Evolutionary conservation across 2,113 vertebrate species (phyloP), one percentile per base, ranked within the genome.

Genomic region (Oreamnos americanus): DNA sequence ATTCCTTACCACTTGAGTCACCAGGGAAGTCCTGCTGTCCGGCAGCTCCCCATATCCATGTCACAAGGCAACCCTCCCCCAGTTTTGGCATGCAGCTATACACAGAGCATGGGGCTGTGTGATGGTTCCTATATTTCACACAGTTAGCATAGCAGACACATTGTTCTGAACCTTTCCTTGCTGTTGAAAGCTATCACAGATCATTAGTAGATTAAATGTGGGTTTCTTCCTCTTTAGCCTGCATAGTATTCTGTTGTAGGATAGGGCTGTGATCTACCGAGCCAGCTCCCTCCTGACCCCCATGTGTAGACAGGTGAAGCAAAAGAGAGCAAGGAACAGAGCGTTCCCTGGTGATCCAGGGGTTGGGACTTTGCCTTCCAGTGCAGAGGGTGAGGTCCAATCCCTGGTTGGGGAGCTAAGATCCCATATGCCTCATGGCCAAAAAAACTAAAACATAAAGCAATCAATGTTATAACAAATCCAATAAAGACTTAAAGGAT

Each of bases 91-190:
- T 4, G 16, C 47, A 3, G 15, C 11, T 23, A 6, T 16, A 1
- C 3, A 3, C 5, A 8, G 67, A 28, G 2, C 5, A 0, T 0
- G 12, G 26, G 43, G 2, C 25, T 55, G 2, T 10, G 25, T 5
- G 39, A 26, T 36, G 47, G 13, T 7, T 33, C 17, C 0, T 11
- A 0, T 26, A 26, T 19, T 74, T 64, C 45, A n/a, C 43, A 4
- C 28, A 33, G 3, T 53, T 51, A 14, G 79, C 26, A 6, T 4
- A 3, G 17, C 6, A 0, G 8, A 3, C 3, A 14, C 2, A 0
- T 53, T 19, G 3, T 53, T 79, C 16, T 58, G 7, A 21, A 2
- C 25, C 25, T 45, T 82, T 71, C 62, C 60, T 91, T 7, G 5
- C 23, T 51, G 1, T 9, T 2, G 90, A 30, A 85, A 82, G 45